Evolutionary conservation across 2,797 vertebrate genomes (phyloP).

Genomic region (Rhabdophis nuchalis): DNA sequence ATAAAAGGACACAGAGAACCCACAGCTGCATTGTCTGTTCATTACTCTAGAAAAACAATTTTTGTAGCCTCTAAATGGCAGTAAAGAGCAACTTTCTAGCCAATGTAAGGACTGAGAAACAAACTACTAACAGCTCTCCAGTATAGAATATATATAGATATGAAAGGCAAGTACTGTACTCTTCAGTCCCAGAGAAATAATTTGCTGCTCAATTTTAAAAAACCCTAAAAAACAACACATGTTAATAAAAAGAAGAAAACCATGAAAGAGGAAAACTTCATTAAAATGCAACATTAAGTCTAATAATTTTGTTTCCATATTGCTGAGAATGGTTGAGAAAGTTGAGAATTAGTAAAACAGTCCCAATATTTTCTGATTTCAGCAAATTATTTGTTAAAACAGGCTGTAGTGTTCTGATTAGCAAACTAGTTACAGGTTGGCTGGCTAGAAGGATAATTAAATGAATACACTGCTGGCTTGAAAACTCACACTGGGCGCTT

Average conservation of each 20-base stretch:
- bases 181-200: not conserved
- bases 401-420: not conserved
- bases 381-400: not conserved
- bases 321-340: not conserved
- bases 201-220: not conserved
- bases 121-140: not conserved
- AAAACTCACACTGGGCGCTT: not conserved
- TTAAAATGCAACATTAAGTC: not conserved
- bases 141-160: not conserved
- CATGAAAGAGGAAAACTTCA: not conserved
- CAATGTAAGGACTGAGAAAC: not conserved
- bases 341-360: not conserved
- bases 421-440: not conserved
- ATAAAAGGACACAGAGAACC: not conserved
- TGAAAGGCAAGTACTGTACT: not conserved
- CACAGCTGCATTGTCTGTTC: not conserved
- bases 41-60: not conserved
- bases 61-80: not conserved
- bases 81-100: not conserved
- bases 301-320: not conserved
- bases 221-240: not conserved
- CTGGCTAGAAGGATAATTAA: not conserved
- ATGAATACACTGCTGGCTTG: not conserved
- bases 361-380: not conserved
- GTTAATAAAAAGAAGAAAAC: not conserved